Base-by-base conservation (phyloP, 1,140 invertebrate species). In the Drosophila yakuba region DNA sequence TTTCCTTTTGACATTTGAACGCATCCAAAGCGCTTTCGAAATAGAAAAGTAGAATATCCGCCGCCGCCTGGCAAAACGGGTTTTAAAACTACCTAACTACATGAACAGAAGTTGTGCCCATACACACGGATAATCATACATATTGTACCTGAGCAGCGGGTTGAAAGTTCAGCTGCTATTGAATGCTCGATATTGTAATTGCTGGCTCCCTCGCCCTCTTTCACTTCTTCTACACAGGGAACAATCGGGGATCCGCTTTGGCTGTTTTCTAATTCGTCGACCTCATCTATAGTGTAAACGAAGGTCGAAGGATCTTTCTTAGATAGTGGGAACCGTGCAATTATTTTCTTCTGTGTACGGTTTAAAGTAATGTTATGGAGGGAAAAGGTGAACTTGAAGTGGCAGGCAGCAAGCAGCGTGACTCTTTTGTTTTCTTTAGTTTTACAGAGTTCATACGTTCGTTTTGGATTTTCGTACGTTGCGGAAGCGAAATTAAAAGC, bases 131-230 rank as follows among this genome's bases (percentile, higher is more conserved):
- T 7, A 32, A 32, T 3, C 32, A 32, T 32, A 8, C 7, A 41
- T 48, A 75, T 57, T 17, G 25, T 15, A 35, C 43, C 28, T 38
- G 12, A 45, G 15, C 28, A 38, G 61, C 66, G 79, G 78, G 83
- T 88, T 88, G 84, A 88, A 88, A 88, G 83, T 88, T 88, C 83
- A 88, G 67, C 76, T 41, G 45, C 80, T 79, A 88, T 88, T 88
- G 74, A 88, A 75, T 69, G 84, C 76, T 74, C 76, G 79, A 79
- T 88, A 86, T 83, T 89, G 83, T 86, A 86, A 86, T 86, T 84
- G 83, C 66, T 17, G 54, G 54, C 68, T 38, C 41, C 66, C 50
- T 80, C 47, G 64, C 41, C 73, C 50, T 74, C 62, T 45, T 36
- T 64, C 45, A 32, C 48, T 69, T 48, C 20, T 15, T 14, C n/a